Base-by-base conservation (phyloP, 2,797 vertebrate species). In the Orestias chungarensis region DNA sequence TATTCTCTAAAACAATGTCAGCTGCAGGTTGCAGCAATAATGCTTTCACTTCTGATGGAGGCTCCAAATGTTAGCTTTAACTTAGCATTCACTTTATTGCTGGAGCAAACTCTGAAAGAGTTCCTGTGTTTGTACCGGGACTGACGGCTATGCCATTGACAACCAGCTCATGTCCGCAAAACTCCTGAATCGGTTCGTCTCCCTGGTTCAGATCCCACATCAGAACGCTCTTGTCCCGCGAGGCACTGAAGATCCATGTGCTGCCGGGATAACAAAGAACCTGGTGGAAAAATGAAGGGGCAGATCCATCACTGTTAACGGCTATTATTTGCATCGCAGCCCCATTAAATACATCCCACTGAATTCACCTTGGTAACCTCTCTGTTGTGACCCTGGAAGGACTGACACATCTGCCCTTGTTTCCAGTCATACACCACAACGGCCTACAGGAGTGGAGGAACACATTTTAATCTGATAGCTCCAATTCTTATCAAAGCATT, bases 401-500 rank as follows among this genome's bases (percentile, higher is more conserved):
- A 94, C 88, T 86, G 95, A 89, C 96, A 95, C 87, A 91, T 87
- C 3, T 87, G 92, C 74, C 97, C 96, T 1, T 94, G 93, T 80
- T 93, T 95, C 97, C 97, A 99, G 86, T 97, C 95, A 70, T 96
- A 98, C 64, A 96, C 94, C 43, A 96, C 95, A 70, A 97, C 96
- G 0, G 86, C 93, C 97, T 98, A 89, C 7, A 52, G 23, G 42
- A 9, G 69, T 69, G 35, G 67, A 84, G 44, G 79, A 57, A 50
- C 29, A 3, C 25, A 31, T 29, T 71, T 66, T 57, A 55, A 10
- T 27, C 55, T 42, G 23, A 55, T 66, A 72, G 54, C 27, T 54
- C 10, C 11, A 55, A 35, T 70, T 5, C 52, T 59, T 46, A 66
- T 29, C 20, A 59, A 77, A 47, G 23, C 38, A 54, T 29, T 40